Evolutionary conservation across 2,797 vertebrate species (phyloP).

Genomic region (Poecilia gillii): DNA sequence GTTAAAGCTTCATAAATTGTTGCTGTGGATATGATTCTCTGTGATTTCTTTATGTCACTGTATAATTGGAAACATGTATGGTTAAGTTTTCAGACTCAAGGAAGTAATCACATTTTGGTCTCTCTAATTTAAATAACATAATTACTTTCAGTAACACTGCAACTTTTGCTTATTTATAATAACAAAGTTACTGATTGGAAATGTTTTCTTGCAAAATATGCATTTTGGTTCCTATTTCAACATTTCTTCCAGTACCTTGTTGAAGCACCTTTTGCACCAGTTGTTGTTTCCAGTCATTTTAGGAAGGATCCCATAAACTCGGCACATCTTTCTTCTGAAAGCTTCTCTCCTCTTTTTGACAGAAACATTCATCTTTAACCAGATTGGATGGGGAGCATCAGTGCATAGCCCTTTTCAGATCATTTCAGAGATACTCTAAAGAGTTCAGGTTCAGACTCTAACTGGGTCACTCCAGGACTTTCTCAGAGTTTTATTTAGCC

Average conservation of each 20-base stretch:
- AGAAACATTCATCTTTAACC: constrained; percentile 1
- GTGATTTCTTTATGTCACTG: background rate
- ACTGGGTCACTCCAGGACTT: constrained; percentile 9
- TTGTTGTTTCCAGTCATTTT: background rate
- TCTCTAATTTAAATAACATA: background rate
- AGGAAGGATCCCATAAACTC: background rate
- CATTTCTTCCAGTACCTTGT: background rate
- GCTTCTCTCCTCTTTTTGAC: background rate
- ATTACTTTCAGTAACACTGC: background rate
- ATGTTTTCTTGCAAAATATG: background rate
- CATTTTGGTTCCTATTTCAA: background rate
- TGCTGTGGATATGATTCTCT: background rate
- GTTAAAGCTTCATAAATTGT: background rate
- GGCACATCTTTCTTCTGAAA: background rate
- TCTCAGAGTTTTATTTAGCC: background rate
- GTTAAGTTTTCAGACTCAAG: background rate
- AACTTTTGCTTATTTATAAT: background rate
- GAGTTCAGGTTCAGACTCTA: constrained; percentile 1
- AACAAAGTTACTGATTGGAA: background rate
- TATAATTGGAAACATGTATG: background rate
- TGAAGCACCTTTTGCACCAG: background rate
- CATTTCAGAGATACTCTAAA: background rate
- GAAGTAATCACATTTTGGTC: background rate
- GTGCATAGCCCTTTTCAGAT: background rate
- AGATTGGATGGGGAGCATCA: background rate